A percentile compares a stretch with the other conserved stretches of the same genome.
phyloP scores from a whole-genome alignment of 1,140 invertebrate species.

The Daktulosphaira vitifoliae region DNA sequence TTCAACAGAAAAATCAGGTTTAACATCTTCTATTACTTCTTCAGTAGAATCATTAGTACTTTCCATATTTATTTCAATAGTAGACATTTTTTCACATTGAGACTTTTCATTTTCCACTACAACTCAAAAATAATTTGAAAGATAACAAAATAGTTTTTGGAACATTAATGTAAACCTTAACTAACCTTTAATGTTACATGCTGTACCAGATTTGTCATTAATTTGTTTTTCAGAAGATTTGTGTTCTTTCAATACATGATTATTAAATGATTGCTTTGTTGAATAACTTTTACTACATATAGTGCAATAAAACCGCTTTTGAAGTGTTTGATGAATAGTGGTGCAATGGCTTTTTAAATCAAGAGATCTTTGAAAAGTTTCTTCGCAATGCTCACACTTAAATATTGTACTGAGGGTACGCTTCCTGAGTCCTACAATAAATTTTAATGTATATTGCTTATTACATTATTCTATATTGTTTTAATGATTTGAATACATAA shows the following conservation, averaged over 20 bases:
- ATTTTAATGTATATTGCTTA: too few species aligned
- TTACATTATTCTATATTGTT: too few species aligned
- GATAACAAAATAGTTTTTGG: too few species aligned
- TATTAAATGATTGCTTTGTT: conserved; percentile 15
- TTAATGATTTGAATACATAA: too few species aligned
- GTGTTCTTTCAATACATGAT: conserved; percentile 13
- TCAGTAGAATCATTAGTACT: background rate
- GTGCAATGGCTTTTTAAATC: conserved; percentile 20
- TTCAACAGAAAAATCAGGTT: conserved; percentile 21
- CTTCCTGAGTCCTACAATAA: background rate
- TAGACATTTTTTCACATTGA: background rate
- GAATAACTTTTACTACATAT: conserved; percentile 12
- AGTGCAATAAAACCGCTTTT: background rate
- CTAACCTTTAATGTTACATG: conserved; percentile 4
- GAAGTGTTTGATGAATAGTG: background rate
- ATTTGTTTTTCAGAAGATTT: background rate
- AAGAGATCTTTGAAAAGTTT: background rate
- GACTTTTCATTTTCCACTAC: conserved; percentile 2
- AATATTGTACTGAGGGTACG: background rate
- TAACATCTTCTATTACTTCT: conserved; percentile 2
- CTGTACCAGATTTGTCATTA: background rate
- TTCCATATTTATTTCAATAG: background rate
- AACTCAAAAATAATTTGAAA: background rate
- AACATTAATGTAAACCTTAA: background rate
- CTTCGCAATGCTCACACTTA: conserved; percentile 11